Evolutionary conservation across 92 coral and sea anemone species (phyloP), one percentile per base, ranked within the genome.

Genomic region (Phenganax subtilis): DNA sequence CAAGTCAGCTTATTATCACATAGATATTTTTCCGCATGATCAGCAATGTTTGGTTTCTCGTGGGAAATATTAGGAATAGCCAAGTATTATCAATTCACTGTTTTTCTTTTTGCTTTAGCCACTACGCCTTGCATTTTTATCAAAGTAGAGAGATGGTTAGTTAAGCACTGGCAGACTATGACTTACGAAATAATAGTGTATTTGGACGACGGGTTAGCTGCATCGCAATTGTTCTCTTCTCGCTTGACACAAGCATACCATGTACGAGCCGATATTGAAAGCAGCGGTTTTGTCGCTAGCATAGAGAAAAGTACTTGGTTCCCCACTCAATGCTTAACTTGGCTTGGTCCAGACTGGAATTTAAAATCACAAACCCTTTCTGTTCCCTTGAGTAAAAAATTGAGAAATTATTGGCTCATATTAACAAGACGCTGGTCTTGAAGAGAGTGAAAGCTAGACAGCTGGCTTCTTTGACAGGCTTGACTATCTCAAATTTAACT

Each of bases 381-480:
- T 51, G 54, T 85, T 6, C 85, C 88, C 12, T 15, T 75, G 25
- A 80, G 59, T 31, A 20, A 20, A 85, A 62, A 30, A 85, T 85
- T 9, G 84, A 62, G 20, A 74, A 87, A 69, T 61, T 88, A 37
- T 80, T 85, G 65, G 85, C 83, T 8, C 16, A 17, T 30, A 54
- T 82, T 9, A 63, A 88, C 27, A 78, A 70, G 57, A 84, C 84
- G 51, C 87, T 82, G 80, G 72, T 58, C 54, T 16, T 15, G 16
- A 69, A 81, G 16, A 77, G 25, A 30, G 7, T 85, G 9, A 15
- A 78, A 51, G 88, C 86, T 77, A 85, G 86, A 27, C 86, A 85
- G 85, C 84, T 88, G 86, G 91, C 88, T 11, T 76, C 91, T 8
- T 44, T 85, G 15, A 82, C 82, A 10, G 86, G 88, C 15, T 55